Conservation (phyloP, 2,797 vertebrate genomes). For the Hippopotamyrus pictus region DNA sequence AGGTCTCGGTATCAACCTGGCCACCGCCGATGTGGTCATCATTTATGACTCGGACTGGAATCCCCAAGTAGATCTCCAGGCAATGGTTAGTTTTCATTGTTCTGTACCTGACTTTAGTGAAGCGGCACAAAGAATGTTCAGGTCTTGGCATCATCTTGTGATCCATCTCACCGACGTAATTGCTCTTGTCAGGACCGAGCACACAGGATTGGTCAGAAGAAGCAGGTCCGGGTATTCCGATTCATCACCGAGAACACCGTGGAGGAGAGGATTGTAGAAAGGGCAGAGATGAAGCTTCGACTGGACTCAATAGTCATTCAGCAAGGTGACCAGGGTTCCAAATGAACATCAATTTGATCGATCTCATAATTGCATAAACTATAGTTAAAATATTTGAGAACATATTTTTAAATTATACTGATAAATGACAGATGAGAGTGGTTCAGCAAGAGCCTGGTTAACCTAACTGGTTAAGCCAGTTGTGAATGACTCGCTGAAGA, state of each 20-base stretch:
- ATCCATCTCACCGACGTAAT: background rate
- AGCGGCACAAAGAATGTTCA: background rate
- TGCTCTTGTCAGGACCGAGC: constrained; percentile 76
- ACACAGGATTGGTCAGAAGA: constrained; percentile 95
- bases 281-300: constrained; percentile 95
- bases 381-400: background rate
- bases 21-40: constrained; percentile 96
- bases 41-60: constrained; percentile 99
- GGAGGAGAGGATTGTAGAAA: constrained; percentile 95
- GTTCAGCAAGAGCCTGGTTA: background rate
- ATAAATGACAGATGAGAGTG: background rate
- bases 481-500: background rate
- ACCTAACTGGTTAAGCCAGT: background rate
- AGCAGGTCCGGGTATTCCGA: constrained; percentile 90
- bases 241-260: constrained; percentile 98
- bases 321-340: constrained; percentile 66
- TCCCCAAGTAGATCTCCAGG: constrained; percentile 97
- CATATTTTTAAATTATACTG: background rate
- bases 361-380: background rate
- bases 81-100: constrained; percentile 73
- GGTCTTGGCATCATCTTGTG: background rate
- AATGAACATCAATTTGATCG: background rate
- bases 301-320: constrained; percentile 98
- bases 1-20: constrained; percentile 95
- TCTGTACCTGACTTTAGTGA: background rate